phyloP scores from a whole-genome alignment of 2,888 invertebrate genomes.

The Meteorus cinctellus region DNA sequence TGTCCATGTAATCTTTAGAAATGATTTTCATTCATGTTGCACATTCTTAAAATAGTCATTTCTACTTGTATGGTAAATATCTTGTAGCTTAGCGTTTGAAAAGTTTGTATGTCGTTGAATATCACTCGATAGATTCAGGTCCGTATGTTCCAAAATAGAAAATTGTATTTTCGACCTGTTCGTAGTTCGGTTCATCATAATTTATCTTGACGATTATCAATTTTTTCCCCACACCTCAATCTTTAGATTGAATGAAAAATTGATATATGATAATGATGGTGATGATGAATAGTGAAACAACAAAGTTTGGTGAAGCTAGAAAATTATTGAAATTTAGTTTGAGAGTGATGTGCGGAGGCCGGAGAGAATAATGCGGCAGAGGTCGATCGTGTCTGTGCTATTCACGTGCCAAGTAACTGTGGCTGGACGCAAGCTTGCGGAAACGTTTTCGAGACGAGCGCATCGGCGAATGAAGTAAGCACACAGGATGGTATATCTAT shows the following conservation, averaged over 20 bases:
- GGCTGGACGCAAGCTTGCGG: constrained; percentile 6
- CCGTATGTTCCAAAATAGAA: no score
- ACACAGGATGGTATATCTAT: no score
- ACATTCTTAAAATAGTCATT: not conserved
- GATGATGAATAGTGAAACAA: no score
- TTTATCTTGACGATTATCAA: no score
- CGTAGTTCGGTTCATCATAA: no score
- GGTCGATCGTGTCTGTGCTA: not conserved
- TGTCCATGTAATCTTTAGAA: not conserved
- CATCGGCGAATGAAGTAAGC: not conserved
- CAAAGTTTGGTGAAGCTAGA: not conserved
- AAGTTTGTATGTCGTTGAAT: no score
- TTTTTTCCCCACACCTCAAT: no score
- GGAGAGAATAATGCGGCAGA: not conserved
- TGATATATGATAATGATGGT: no score
- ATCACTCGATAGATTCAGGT: no score
- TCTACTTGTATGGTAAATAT: not conserved
- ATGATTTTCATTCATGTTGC: not conserved
- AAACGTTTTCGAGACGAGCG: constrained; percentile 2
- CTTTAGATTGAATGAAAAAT: no score
- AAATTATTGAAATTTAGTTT: constrained; percentile 6
- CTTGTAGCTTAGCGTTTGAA: no score
- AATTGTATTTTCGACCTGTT: no score
- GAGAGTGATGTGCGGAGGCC: not conserved
- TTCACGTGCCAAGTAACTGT: constrained; percentile 21